Conservation (phyloP, 2,888 invertebrate genomes). For the Nephrotoma appendiculata region DNA sequence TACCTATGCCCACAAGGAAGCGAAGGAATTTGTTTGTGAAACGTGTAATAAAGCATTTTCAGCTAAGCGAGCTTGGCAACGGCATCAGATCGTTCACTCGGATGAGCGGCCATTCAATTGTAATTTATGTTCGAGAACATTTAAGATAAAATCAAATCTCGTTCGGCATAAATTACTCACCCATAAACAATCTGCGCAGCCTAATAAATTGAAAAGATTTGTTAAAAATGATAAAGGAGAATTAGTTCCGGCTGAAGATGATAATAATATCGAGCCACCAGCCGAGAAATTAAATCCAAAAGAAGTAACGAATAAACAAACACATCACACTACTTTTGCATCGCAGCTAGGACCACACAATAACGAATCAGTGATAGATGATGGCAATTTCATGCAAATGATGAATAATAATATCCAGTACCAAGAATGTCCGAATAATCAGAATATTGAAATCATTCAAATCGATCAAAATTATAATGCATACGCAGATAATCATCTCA, state of each 20-base stretch:
- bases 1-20: conserved; percentile 30
- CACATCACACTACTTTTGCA: not conserved
- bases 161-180: conserved; percentile 31
- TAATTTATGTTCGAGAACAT: conserved; percentile 28
- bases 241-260: not conserved
- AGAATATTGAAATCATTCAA: not conserved
- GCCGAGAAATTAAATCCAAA: not conserved
- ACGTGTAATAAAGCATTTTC: conserved; percentile 30
- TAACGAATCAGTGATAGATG: not conserved
- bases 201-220: conserved; percentile 28
- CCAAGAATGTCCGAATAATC: not conserved
- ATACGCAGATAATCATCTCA: not conserved
- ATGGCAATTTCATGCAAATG: not conserved
- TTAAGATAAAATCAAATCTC: conserved; percentile 32
- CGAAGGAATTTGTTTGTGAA: conserved; percentile 29
- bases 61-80: conserved; percentile 28
- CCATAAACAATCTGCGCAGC: conserved; percentile 28
- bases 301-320: conserved; percentile 1
- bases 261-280: not conserved
- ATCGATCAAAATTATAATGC: not conserved
- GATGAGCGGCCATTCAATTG: conserved; percentile 32
- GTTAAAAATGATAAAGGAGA: conserved; percentile 26
- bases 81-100: conserved; percentile 31
- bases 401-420: not conserved
- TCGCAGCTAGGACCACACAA: not conserved